phyloP scores from a whole-genome alignment of 2,888 invertebrate species.

The Entomobrya multifasciata region DNA sequence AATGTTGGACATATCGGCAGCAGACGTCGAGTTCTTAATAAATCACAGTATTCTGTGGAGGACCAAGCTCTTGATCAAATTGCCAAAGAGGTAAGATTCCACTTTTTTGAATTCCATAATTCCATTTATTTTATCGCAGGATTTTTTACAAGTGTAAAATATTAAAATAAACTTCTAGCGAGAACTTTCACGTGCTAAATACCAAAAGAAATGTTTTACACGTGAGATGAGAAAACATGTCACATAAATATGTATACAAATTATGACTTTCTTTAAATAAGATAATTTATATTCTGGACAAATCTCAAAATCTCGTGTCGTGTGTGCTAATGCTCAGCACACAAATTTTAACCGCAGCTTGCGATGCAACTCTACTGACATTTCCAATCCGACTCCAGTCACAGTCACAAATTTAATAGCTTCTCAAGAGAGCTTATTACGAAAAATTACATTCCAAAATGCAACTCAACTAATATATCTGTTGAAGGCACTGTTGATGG shows the following conservation, averaged over 20 bases:
- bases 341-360: not conserved
- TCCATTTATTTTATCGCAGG: too few relatives aligned
- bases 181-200: not conserved
- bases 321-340: not conserved
- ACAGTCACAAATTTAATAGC: too few relatives aligned
- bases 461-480: not conserved
- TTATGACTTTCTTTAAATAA: not conserved
- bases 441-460: not conserved
- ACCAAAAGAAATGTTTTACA: too few relatives aligned
- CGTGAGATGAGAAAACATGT: not conserved
- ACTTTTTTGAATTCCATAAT: not conserved
- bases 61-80: conserved; percentile 98
- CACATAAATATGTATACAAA: not conserved
- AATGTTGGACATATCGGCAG: conserved; percentile 81
- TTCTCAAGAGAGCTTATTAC: not conserved
- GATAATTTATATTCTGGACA: not conserved
- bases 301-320: not conserved
- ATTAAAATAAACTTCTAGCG: conserved; percentile 4
- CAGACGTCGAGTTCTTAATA: conserved; percentile 87
- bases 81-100: conserved; percentile 92
- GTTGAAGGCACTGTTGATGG: too few relatives aligned
- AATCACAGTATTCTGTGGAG: conserved; percentile 92
- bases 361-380: not conserved
- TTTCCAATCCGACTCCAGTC: not conserved
- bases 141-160: too few relatives aligned